Evolutionary conservation across 2,888 invertebrate species (phyloP).

Genomic region (Lymantria dispar): DNA sequence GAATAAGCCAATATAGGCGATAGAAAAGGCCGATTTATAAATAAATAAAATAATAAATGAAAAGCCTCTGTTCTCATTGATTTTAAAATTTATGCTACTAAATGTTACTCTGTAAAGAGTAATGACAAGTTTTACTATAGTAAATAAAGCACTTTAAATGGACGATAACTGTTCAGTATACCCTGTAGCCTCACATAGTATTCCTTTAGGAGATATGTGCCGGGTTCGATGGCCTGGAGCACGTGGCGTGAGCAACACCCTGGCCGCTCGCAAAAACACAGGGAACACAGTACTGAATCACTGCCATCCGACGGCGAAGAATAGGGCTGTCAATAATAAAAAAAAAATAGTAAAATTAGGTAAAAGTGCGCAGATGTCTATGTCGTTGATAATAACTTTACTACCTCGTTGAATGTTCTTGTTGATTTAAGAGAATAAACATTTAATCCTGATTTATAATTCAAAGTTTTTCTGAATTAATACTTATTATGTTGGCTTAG

Average conservation of each 20-base stretch:
- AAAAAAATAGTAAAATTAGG: not conserved
- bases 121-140: not conserved
- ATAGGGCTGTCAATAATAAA: constrained; percentile 22
- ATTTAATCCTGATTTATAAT: no score
- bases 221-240: constrained; percentile 64
- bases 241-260: constrained; percentile 58
- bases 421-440: no score
- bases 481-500: no score
- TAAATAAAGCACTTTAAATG: not conserved
- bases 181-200: constrained; percentile 44
- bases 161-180: constrained; percentile 5
- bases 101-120: no score
- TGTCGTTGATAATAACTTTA: not conserved
- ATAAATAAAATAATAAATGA: no score
- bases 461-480: no score
- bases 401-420: no score
- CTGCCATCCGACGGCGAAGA: constrained; percentile 27
- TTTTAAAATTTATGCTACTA: no score
- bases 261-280: constrained; percentile 58
- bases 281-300: constrained; percentile 58
- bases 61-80: no score
- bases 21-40: no score
- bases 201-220: constrained; percentile 61
- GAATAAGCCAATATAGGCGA: no score
- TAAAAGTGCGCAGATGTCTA: not conserved